Base-by-base conservation (phyloP, 2,888 invertebrate genomes). In the Tigriopus californicus region DNA sequence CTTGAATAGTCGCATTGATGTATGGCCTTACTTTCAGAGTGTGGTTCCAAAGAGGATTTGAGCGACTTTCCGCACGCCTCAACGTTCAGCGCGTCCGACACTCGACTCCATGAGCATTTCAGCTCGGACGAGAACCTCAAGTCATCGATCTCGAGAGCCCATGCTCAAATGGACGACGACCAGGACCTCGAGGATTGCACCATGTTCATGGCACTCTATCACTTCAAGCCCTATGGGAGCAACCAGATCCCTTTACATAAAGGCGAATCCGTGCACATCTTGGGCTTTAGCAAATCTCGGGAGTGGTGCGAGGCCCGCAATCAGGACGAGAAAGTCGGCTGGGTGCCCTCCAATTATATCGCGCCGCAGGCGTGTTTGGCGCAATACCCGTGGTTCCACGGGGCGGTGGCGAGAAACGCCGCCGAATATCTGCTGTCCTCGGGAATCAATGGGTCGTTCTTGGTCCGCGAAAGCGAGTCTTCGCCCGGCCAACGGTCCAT, bases 271-370 rank as follows among this genome's bases (percentile, higher is more conserved):
- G 90, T 98, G 65, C 82, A 89, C 65, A 94, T 98, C 68, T 78
- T 97, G 68, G 89, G 90, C 70, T 97, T 97, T 76, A 98, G 98
- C 76, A 91, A 92, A 73, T 91, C 91, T 67, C 94, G 94, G 59
- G 98, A 98, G 76, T 98, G 98, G 98, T 97, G 97, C 74, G 97
- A 98, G 74, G 97, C 95, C 12, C 90, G 94, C 72, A 87, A 91
- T 51, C 79, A 82, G 61, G 78, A 80, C 51, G 89, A 89, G 62
- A 82, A 84, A 70, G 88, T 95, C 61, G 98, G 98, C 64, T 98
- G 97, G 97, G 97, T 98, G 66, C 98, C 98, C 60, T 88, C 89
- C 67, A 94, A 95, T 75, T 98, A 98, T 74, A 91, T 98, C 55
- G 94, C 95, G 18, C 95, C 97, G 1, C 85, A 94, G 64, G 95